phyloP scores from a whole-genome alignment of 2,113 vertebrate genomes.

The rat (Rattus norvegicus) region DNA sequence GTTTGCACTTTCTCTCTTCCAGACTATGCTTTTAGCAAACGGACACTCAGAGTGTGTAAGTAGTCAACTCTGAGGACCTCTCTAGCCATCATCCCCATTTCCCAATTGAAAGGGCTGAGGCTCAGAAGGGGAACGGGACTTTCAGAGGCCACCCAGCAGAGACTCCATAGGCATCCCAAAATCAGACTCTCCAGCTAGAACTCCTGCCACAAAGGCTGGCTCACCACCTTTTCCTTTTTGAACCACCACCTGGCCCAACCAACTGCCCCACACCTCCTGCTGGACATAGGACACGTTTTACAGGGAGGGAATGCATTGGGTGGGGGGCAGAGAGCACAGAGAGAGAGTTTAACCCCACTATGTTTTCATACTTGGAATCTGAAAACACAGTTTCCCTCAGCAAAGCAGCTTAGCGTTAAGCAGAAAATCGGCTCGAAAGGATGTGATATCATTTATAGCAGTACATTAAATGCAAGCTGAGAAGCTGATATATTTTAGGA shows the following conservation, averaged over 20 bases:
- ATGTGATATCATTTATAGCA: constrained; percentile 93
- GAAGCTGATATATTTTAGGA: constrained; percentile 93
- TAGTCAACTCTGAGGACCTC: not conserved
- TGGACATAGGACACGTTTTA: constrained; percentile 61
- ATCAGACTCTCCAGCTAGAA: not conserved
- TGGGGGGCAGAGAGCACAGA: not conserved
- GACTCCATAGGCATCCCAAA: not conserved
- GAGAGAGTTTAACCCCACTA: constrained; percentile 76
- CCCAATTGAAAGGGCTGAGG: not conserved
- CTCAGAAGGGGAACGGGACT: not conserved
- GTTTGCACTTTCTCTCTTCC: not conserved
- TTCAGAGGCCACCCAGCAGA: constrained; percentile 36
- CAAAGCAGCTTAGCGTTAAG: constrained; percentile 86
- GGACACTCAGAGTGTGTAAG: not conserved
- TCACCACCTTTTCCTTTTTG: not conserved
- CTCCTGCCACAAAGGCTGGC: not conserved
- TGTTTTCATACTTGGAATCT: constrained; percentile 84
- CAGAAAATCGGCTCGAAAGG: constrained; percentile 92
- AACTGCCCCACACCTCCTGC: constrained; percentile 48
- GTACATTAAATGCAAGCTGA: constrained; percentile 93
- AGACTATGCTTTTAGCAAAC: constrained; percentile 1
- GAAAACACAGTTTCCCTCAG: constrained; percentile 86
- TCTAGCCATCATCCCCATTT: constrained; percentile 48
- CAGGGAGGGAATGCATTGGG: constrained; percentile 76
- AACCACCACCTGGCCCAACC: constrained; percentile 40